phyloP scores from a whole-genome alignment of 2,888 invertebrate genomes.

The Hypomecis punctinalis region DNA sequence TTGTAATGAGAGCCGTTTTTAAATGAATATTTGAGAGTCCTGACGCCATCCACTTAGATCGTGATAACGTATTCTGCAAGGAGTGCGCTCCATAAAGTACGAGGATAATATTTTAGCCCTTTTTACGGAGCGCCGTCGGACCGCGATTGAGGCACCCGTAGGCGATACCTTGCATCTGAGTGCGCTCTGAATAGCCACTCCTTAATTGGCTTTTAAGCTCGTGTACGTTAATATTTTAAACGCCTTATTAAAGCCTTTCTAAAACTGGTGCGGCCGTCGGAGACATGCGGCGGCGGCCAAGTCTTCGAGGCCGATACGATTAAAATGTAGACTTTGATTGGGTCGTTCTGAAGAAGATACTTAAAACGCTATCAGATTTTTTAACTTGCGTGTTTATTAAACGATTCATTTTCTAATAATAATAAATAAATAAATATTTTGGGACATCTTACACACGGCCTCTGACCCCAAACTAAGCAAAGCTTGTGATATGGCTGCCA shows the following conservation, averaged over 20 bases:
- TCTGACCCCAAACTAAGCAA: too few relatives aligned
- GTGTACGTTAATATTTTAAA: neutral
- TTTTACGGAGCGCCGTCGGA: constrained; percentile 39
- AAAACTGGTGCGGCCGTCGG: too few relatives aligned
- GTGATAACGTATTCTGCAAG: constrained; percentile 22
- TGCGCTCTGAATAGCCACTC: constrained; percentile 25
- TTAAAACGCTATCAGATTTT: neutral
- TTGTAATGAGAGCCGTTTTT: constrained; percentile 8
- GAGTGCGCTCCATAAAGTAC: constrained; percentile 19
- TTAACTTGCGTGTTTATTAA: neutral
- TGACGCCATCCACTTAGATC: constrained; percentile 18
- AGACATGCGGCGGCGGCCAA: too few relatives aligned
- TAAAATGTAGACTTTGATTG: too few relatives aligned
- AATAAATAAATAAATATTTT: too few relatives aligned
- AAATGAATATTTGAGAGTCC: constrained; percentile 10
- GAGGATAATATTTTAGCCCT: constrained; percentile 36
- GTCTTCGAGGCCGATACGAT: too few relatives aligned
- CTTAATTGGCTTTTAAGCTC: constrained; percentile 13
- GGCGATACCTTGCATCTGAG: constrained; percentile 36
- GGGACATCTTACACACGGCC: too few relatives aligned
- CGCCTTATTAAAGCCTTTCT: neutral
- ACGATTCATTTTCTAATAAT: neutral
- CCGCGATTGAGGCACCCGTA: constrained; percentile 30
- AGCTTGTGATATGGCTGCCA: too few relatives aligned
- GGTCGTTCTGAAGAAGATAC: too few relatives aligned